These are phyloP conservation scores for Aldrovandia affinis DNA, from an alignment of 2,797 vertebrate genomes.

Conservation along the genomic window DNA sequence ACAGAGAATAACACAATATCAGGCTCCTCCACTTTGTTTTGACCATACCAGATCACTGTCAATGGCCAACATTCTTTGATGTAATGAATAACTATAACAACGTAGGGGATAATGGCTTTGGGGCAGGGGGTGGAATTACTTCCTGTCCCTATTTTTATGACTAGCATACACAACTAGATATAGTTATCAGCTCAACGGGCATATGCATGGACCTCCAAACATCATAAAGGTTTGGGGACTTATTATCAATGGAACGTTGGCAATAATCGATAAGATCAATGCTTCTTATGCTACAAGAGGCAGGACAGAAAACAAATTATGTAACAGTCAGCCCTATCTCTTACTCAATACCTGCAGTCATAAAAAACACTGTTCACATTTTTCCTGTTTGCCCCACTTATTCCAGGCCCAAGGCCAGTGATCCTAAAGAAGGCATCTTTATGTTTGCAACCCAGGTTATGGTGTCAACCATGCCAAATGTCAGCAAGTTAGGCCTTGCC, in stretches of 20 bases:
- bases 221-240: not conserved
- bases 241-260: constrained; percentile 8
- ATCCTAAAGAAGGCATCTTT: not conserved
- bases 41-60: not conserved
- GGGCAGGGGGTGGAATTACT: not conserved
- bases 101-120: not conserved
- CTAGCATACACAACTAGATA: not conserved
- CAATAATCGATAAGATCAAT: not conserved
- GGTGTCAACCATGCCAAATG: not conserved
- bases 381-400: not conserved
- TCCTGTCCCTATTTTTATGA: constrained; percentile 20
- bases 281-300: not conserved
- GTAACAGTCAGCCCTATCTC: not conserved
- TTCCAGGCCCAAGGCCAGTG: not conserved
- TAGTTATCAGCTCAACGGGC: constrained; percentile 3
- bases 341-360: not conserved
- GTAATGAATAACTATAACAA: constrained; percentile 21
- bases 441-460: not conserved
- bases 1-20: not conserved
- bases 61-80: constrained; percentile 7
- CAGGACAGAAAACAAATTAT: not conserved
- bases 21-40: not conserved
- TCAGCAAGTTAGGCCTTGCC: not conserved
- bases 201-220: not conserved
- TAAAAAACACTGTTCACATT: not conserved